Conservation (phyloP, 2,797 vertebrate genomes). For the Melanotaenia nigrans region DNA sequence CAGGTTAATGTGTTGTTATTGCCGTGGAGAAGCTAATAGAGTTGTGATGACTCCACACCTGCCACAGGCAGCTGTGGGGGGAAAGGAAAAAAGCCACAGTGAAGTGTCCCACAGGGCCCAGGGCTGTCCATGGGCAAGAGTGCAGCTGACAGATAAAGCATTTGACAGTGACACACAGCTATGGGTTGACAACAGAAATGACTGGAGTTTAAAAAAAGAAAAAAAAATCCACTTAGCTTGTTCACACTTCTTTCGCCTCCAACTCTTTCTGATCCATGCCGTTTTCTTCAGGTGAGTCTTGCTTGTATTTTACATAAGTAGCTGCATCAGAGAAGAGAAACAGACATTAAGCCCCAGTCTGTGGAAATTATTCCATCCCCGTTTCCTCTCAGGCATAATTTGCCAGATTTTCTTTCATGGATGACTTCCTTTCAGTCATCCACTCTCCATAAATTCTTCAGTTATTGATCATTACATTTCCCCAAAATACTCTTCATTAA, state of each 20-base stretch:
- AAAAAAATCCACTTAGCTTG: slow-evolving; percentile 66
- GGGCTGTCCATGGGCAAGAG: slow-evolving; percentile 80
- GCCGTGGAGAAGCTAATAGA: slow-evolving; percentile 84
- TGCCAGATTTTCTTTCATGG: slow-evolving; percentile 59
- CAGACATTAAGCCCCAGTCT: slow-evolving; percentile 52
- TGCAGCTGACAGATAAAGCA: slow-evolving; percentile 82
- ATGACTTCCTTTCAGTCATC: slow-evolving; percentile 63
- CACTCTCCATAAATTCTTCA: slow-evolving; percentile 72
- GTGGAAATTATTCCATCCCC: slow-evolving; percentile 54
- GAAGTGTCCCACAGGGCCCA: slow-evolving; percentile 81
- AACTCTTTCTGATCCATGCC: slow-evolving; percentile 10
- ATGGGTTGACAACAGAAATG: slow-evolving; percentile 78
- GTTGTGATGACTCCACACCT: slow-evolving; percentile 84
- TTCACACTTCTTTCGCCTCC: slow-evolving; percentile 15
- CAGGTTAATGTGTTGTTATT: slow-evolving; percentile 85
- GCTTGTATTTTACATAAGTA: slow-evolving; percentile 62
- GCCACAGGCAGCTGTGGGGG: slow-evolving; percentile 67
- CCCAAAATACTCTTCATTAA: slow-evolving; percentile 62
- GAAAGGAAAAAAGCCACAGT: slow-evolving; percentile 53
- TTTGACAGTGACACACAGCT: slow-evolving; percentile 85
- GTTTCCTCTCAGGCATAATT: slow-evolving; percentile 55
- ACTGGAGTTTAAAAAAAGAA: slow-evolving; percentile 65
- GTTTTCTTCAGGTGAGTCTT: slow-evolving; percentile 19
- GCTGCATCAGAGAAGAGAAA: slow-evolving; percentile 27
- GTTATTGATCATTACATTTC: slow-evolving; percentile 71